Evolutionary conservation across 2,888 invertebrate species (phyloP), one percentile per base, ranked within the genome.

Genomic region (Ichneumon xanthorius): DNA sequence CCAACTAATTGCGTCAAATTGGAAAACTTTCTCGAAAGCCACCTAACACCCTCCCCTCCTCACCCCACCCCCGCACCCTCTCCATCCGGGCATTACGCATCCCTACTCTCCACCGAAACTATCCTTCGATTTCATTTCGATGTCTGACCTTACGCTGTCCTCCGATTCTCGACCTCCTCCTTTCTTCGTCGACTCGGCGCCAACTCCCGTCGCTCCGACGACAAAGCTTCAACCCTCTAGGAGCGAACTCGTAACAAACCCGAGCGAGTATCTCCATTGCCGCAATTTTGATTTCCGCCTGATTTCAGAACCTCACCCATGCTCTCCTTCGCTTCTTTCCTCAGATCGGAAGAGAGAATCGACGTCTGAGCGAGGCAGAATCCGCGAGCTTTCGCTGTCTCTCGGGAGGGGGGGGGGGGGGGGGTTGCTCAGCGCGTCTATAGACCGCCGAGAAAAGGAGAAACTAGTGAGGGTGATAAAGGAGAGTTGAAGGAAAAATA

Each of bases 1-100:
- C 88, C 88, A 88, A 89, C 90, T 91, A 91, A 91, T 91, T 91
- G 91, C 90, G 88, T 91, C 88, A 90, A 91, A 91, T 91, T 91
- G 90, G 90, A 91, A 91, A 91, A 91, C 90, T 91, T 90, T 90
- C 89, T 85, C 88, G 73, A 82, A 67, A 72, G 72, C 78, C 55
- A 26, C 33, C 61, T 16, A 50, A 22, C 40, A 48, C 16, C 55
- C 53, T 7, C 73, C 78, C 78, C 65, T 80, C 82, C 55, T 67
- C 70, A 14, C 78, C 67, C 40, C 58, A 6, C 58, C 19, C 58
- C 19, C 4, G 33, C 4, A 5, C 11, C 40, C 40, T 40, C 72
- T 6, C 22, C 26, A 4, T 30, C 16, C 50, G 40, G 19, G 37
- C 67, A 40, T 67, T 30, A 40, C 67, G 67, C 40, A 37, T 11